These are phyloP conservation scores for Nematopogon swammerdamellus DNA, from an alignment of 2,888 invertebrate genomes.

Conservation along the genomic window DNA sequence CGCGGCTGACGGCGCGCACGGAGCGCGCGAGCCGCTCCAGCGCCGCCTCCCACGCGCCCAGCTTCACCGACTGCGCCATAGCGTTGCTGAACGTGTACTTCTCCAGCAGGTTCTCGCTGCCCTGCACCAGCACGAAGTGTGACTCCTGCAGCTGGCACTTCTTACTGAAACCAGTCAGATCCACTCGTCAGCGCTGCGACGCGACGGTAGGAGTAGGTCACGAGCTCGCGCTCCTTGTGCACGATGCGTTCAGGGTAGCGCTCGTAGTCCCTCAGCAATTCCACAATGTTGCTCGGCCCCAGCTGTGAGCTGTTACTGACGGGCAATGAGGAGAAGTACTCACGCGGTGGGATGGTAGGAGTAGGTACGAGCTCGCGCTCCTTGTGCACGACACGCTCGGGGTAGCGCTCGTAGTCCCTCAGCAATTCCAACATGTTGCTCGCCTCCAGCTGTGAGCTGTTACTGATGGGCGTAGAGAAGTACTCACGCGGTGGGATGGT, in stretches of 20 bases:
- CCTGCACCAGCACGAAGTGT: constrained; percentile 45
- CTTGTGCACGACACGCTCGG: constrained; percentile 57
- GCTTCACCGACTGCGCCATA: constrained; percentile 87
- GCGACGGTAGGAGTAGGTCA: constrained; percentile 70
- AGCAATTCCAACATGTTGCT: constrained; percentile 74
- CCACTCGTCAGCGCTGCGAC: no score
- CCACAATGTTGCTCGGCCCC: constrained; percentile 73
- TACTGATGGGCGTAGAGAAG: no score
- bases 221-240: constrained; percentile 77
- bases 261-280: constrained; percentile 62
- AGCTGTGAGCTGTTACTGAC: constrained; percentile 87
- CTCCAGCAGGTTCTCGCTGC: constrained; percentile 65
- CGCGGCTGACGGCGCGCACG: constrained; percentile 76
- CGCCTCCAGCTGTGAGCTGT: constrained; percentile 76
- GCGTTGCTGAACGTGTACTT: constrained; percentile 95
- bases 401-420: constrained; percentile 57
- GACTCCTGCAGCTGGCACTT: constrained; percentile 39
- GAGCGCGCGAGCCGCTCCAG: constrained; percentile 80
- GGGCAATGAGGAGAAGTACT: no score
- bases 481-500: constrained; percentile 45
- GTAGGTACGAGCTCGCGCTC: constrained; percentile 80
- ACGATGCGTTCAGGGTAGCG: constrained; percentile 61
- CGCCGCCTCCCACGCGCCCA: constrained; percentile 91
- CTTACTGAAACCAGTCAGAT: constrained; percentile 44
- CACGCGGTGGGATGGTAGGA: constrained; percentile 53